phyloP scores from a whole-genome alignment of 2,797 vertebrate genomes.

The Mus caroli region DNA sequence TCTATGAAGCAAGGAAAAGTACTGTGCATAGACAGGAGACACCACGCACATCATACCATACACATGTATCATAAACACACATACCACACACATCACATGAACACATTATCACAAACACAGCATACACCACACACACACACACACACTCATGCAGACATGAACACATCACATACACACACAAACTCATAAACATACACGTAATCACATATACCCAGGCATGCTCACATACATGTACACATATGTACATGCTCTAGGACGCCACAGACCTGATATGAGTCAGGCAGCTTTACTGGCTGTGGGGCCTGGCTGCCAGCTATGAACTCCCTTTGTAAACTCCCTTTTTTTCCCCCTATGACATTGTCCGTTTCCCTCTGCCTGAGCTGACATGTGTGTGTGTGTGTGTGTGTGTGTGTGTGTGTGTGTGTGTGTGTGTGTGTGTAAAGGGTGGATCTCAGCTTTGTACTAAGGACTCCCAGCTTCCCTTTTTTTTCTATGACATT shows the following conservation, averaged over 20 bases:
- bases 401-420: not conserved
- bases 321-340: no score
- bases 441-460: not conserved
- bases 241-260: not conserved
- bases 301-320: not conserved
- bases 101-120: not conserved
- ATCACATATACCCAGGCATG: not conserved
- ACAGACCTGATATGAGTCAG: not conserved
- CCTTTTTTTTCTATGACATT: no score
- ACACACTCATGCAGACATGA: not conserved
- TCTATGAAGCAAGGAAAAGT: not conserved
- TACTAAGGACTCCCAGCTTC: not conserved
- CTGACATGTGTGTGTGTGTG: not conserved
- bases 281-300: not conserved
- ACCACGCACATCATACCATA: not conserved
- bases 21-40: not conserved
- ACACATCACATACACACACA: not conserved
- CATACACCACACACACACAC: not conserved
- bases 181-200: not conserved
- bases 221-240: not conserved
- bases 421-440: not conserved
- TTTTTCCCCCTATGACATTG: not conserved
- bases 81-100: not conserved
- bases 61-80: not conserved
- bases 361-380: not conserved